These are phyloP conservation scores for Microdon myrmicae DNA, from an alignment of 2,888 invertebrate species.

Conservation along the genomic window DNA sequence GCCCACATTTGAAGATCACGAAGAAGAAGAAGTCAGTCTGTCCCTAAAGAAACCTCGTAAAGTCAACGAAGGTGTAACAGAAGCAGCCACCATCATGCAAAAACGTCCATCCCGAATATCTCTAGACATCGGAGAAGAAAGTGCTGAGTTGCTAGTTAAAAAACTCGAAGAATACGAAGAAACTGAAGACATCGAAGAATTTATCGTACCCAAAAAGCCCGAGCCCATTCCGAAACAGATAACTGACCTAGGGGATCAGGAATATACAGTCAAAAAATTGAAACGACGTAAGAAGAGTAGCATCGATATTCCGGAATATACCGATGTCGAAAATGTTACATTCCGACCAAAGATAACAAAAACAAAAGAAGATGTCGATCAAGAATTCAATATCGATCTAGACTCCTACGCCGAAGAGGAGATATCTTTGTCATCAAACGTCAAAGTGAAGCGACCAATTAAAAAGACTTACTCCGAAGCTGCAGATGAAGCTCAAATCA, in stretches of 20 bases:
- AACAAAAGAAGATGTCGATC: conserved; percentile 87
- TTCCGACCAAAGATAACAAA: conserved; percentile 81
- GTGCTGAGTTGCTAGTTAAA: conserved; percentile 64
- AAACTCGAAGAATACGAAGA: conserved; percentile 63
- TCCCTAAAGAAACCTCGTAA: conserved; percentile 65
- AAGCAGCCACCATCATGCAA: conserved; percentile 64
- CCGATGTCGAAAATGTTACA: conserved; percentile 81
- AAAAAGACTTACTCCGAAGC: conserved; percentile 81
- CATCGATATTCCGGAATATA: conserved; percentile 76
- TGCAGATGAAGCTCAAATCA: conserved; percentile 79
- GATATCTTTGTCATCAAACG: conserved; percentile 85
- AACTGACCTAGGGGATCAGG: conserved; percentile 73
- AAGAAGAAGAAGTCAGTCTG: conserved; percentile 63
- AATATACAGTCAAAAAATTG: conserved; percentile 79
- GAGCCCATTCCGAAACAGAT: conserved; percentile 68
- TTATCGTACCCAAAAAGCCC: conserved; percentile 68
- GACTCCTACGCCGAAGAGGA: conserved; percentile 90
- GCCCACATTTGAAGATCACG: conserved; percentile 61
- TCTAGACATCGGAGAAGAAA: conserved; percentile 60
- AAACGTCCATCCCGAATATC: conserved; percentile 60
- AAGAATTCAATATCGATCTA: conserved; percentile 87
- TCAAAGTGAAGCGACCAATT: conserved; percentile 79
- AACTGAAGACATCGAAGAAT: conserved; percentile 69
- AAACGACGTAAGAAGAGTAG: conserved; percentile 74
- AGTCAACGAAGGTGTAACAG: conserved; percentile 66